Conservation (phyloP, 2,888 invertebrate species). For the Frankliniella fusca region DNA sequence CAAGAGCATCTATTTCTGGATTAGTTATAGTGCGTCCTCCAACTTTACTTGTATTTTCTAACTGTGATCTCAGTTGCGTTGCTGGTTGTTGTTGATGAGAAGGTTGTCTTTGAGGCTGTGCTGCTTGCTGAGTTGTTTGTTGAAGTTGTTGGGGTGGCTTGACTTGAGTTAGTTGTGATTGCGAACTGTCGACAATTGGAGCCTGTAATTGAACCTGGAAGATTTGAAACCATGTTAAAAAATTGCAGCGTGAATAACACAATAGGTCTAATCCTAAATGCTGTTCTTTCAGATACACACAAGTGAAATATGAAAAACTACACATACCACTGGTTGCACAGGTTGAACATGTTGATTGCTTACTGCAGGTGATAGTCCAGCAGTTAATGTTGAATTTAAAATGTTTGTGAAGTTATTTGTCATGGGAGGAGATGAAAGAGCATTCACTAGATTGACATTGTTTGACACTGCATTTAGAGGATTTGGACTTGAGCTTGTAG, state of each 20-base stretch:
- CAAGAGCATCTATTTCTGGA: conserved; percentile 54
- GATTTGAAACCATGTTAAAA: not conserved
- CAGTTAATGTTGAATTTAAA: not conserved
- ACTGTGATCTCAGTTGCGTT: not conserved
- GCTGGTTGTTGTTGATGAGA: conserved; percentile 30
- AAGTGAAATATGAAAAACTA: not conserved
- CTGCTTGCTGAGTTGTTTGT: not conserved
- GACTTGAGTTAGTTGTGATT: not conserved
- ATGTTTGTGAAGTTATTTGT: not conserved
- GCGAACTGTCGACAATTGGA: not conserved
- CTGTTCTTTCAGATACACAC: not conserved
- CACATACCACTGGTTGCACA: not conserved
- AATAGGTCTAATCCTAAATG: too few species aligned
- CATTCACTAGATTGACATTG: conserved; percentile 9
- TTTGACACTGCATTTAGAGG: not conserved
- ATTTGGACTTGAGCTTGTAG: not conserved
- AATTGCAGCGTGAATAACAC: not conserved
- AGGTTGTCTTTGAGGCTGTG: conserved; percentile 28
- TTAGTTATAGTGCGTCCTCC: conserved; percentile 47
- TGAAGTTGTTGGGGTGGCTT: conserved; percentile 38
- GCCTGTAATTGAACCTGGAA: not conserved
- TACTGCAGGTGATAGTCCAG: not conserved
- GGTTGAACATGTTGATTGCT: not conserved
- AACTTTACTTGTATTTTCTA: not conserved
- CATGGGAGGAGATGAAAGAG: not conserved